Evolutionary conservation across 2,113 vertebrate species (phyloP), one percentile per base, ranked within the genome.

Genomic region (Abramis brama): DNA sequence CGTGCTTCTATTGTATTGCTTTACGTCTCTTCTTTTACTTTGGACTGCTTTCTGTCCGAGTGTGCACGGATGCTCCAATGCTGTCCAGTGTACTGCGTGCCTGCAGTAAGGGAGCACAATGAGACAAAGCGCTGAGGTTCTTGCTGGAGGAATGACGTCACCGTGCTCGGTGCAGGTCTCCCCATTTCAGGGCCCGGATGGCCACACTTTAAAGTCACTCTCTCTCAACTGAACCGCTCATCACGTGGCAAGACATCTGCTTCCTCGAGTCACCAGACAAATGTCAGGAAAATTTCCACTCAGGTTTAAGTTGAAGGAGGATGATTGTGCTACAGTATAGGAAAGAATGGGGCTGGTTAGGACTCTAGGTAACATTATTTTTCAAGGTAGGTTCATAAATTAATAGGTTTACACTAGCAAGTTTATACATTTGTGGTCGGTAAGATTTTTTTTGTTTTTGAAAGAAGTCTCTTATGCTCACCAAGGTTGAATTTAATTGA

Each of bases 51-150:
- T 68, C 15, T 8, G 64, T 68, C 15, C 19, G 15, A 1, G 64
- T 68, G 17, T 68, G 30, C 30, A 68, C 4, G 68, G 52, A 78
- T 23, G 76, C 43, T 75, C 13, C 11, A 47, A 7, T 25, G 23
- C 76, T 59, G 50, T 45, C 33, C 57, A n/a, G 76, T 57, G 78
- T 62, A 33, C 55, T 79, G 57, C 33, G 86, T 47, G 92, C 78
- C 88, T 91, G 91, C 71, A 82, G 30, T 25, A 50, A 30, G 25
- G 9, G 17, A 82, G 87, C 90, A 91, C 86, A 88, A 87, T 89
- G 91, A 94, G 91, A 94, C 94, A 94, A 94, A 94, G 94, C 93
- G 92, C 87, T 89, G 88, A 91, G 90, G 91, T 89, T 91, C 89
- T 93, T 90, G 19, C 39, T 89, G 90, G 86, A 88, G 86, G 89